A percentile compares a stretch with the other conserved stretches of the same genome.
Conservation (phyloP, 2,113 vertebrate species). For the Cinclus cinclus region DNA sequence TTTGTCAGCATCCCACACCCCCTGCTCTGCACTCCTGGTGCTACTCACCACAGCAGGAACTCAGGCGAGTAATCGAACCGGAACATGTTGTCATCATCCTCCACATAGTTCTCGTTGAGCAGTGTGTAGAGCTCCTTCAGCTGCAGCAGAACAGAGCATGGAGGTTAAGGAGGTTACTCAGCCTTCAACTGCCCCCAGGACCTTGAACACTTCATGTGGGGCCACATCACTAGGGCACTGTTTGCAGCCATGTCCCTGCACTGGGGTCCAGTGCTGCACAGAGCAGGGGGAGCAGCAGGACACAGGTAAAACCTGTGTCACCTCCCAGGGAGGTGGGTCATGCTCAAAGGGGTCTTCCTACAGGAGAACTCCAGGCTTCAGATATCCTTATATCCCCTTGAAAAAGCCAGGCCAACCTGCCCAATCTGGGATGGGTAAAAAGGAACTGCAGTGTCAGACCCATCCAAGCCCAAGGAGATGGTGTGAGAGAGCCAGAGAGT, state of each 20-base stretch:
- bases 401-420: neutral
- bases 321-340: neutral
- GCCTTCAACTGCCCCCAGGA: neutral
- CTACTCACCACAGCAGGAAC: constrained; percentile 93
- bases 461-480: neutral
- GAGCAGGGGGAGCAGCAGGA: neutral
- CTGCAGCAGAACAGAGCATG: constrained; percentile 62
- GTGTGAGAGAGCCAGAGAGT: neutral
- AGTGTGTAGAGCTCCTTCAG: constrained; percentile 97
- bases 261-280: accelerated
- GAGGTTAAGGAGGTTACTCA: neutral
- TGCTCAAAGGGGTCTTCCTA: neutral
- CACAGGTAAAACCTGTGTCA: neutral
- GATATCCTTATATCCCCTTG: neutral
- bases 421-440: neutral
- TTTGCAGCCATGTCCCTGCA: accelerated
- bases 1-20: neutral
- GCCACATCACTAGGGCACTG: accelerated
- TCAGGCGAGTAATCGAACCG: constrained; percentile 98
- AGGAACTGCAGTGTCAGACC: neutral
- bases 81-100: constrained; percentile 99
- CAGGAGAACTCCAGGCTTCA: neutral
- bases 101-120: constrained; percentile 98
- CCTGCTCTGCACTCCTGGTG: neutral
- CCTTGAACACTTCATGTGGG: neutral